Evolutionary conservation across 1,140 invertebrate genomes (phyloP).

Genomic region (Araneus ventricosus): DNA sequence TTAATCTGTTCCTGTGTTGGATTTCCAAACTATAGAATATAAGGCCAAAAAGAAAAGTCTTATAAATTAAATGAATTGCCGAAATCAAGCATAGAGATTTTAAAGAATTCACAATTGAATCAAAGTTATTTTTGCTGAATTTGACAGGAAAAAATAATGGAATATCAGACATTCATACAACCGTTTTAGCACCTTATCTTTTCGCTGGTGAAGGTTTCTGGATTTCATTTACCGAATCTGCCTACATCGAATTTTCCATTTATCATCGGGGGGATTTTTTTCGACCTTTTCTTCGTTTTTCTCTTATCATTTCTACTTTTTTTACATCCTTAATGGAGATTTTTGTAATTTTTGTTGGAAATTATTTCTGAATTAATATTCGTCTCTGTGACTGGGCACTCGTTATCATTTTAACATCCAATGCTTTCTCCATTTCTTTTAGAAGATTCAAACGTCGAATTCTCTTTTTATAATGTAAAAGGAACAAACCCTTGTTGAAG

Average conservation of each 20-base stretch:
- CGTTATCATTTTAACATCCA: not conserved
- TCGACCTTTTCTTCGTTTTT: not conserved
- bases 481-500: not conserved
- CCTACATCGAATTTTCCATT: not conserved
- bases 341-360: not conserved
- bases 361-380: not conserved
- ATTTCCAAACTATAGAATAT: too few relatives aligned
- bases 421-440: not conserved
- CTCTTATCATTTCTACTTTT: constrained; percentile 16
- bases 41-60: too few relatives aligned
- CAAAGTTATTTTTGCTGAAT: not conserved
- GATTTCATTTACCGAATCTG: not conserved
- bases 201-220: not conserved
- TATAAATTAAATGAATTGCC: not conserved
- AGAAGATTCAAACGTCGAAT: not conserved
- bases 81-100: not conserved
- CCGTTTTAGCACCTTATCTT: not conserved
- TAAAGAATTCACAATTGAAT: not conserved
- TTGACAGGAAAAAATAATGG: not conserved
- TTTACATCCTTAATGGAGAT: constrained; percentile 4
- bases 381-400: not conserved
- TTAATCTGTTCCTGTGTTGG: too few relatives aligned
- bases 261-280: not conserved
- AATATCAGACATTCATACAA: not conserved
- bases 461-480: not conserved